Evolutionary conservation across 2,888 invertebrate species (phyloP), one percentile per base, ranked within the genome.

Genomic region (Geophilus truncorum): DNA sequence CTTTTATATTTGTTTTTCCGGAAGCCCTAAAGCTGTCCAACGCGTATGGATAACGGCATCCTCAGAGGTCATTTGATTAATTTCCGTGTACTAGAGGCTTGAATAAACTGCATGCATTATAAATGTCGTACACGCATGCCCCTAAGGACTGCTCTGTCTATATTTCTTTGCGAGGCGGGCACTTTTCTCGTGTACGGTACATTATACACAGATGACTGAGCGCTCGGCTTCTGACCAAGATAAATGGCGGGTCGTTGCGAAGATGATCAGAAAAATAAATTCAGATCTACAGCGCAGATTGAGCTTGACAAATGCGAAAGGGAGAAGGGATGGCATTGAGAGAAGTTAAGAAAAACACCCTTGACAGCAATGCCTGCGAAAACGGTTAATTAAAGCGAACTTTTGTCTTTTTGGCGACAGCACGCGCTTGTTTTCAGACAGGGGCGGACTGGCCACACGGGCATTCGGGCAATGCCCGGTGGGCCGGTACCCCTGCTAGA

Each of bases 251-350:
- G 70, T 28, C 70, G 70, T 25, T 28, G 25, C n/a, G 70, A 4
- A 28, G 28, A 28, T 70, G 70, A 70, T 70, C 70, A 70, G 28
- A 70, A 70, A 70, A 70, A 70, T 70, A 70, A 70, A 70, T 70
- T 70, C 70, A 70, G 25, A 70, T 70, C 25, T n/a, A 10, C 4
- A 70, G 70, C 70, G n/a, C n/a, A 23, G 70, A 70, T 70, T 70
- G 70, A 21, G 25, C 70, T 70, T 70, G 70, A 70, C 70, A 70
- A 70, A 70, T 28, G 70, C 25, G 70, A 70, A 28, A 23, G 70
- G 25, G 12, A 25, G 25, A 70, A n/a, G n/a, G 12, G 70, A 70
- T 6, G 21, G 40, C 6, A 21, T 23, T 3, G 2, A 9, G 57
- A 6, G 21, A 21, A 57, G 25, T 25, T 28, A 15, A 25, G 25